Percentiles rank a stretch among this genome's conserved stretches.
phyloP scores from a whole-genome alignment of 2,113 vertebrate species.

The Corvus moneduloides region DNA sequence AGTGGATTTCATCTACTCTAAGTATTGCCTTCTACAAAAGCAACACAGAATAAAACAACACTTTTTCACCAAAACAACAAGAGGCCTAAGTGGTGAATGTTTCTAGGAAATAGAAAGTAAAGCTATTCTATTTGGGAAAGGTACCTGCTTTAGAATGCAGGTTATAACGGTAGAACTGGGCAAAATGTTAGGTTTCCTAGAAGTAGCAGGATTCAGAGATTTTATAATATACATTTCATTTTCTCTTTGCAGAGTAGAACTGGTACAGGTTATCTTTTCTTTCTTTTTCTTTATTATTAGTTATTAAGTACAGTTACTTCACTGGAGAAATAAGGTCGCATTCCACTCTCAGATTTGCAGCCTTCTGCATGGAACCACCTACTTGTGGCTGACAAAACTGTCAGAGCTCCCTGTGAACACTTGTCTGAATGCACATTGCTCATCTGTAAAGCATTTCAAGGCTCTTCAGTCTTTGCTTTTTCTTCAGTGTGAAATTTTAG shows the following conservation, averaged over 20 bases:
- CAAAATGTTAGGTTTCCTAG: not conserved
- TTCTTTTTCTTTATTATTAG: not conserved
- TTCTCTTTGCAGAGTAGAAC: not conserved
- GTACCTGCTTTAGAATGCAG: not conserved
- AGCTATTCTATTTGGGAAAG: not conserved
- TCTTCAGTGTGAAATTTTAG: not conserved
- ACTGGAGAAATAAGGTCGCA: not conserved
- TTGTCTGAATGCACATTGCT: not conserved
- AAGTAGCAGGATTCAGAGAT: not conserved
- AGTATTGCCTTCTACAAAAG: not conserved
- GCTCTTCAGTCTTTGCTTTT: not conserved
- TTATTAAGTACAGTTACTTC: not conserved
- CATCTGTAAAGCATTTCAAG: fast-evolving
- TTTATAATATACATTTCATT: not conserved
- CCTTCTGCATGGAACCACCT: not conserved
- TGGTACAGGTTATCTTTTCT: not conserved
- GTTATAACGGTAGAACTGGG: not conserved
- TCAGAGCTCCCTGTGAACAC: not conserved
- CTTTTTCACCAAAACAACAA: not conserved
- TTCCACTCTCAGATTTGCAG: not conserved
- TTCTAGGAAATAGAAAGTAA: not conserved
- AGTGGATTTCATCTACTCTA: not conserved
- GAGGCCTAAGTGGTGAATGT: not conserved
- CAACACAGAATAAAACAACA: not conserved
- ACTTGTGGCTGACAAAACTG: not conserved